These are phyloP conservation scores for Acinonyx jubatus DNA, from an alignment of 2,113 vertebrate genomes.

Conservation along the genomic window DNA sequence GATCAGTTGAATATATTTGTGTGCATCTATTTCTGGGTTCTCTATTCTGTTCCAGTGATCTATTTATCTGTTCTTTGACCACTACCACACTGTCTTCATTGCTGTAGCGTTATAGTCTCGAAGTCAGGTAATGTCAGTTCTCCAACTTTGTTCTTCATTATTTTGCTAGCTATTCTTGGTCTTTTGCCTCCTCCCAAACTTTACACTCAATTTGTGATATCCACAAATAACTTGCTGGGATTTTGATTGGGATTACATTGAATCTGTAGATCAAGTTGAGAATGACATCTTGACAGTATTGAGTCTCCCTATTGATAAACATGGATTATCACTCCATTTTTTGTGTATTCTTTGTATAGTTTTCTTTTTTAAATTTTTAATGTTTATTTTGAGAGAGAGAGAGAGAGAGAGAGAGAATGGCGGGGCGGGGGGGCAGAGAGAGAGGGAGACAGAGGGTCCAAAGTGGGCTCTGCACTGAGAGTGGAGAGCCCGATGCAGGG, in stretches of 20 bases:
- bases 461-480: no score
- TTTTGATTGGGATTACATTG: not conserved
- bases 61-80: not conserved
- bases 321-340: not conserved
- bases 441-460: no score
- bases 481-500: no score
- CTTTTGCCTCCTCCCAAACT: not conserved
- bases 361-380: no score
- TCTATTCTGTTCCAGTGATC: not conserved
- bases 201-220: not conserved
- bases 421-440: no score
- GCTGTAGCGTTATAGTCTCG: not conserved
- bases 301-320: not conserved
- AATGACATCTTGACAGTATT: not conserved
- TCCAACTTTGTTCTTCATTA: not conserved
- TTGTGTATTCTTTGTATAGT: not conserved
- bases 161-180: not conserved
- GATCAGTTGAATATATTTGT: not conserved
- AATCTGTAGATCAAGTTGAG: not conserved
- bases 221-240: not conserved
- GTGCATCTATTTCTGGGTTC: not conserved
- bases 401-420: no score
- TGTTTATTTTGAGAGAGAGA: no score
- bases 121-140: not conserved
- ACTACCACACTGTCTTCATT: not conserved